Conservation (phyloP, 2,888 invertebrate genomes). For the Stenodema calcarata region DNA sequence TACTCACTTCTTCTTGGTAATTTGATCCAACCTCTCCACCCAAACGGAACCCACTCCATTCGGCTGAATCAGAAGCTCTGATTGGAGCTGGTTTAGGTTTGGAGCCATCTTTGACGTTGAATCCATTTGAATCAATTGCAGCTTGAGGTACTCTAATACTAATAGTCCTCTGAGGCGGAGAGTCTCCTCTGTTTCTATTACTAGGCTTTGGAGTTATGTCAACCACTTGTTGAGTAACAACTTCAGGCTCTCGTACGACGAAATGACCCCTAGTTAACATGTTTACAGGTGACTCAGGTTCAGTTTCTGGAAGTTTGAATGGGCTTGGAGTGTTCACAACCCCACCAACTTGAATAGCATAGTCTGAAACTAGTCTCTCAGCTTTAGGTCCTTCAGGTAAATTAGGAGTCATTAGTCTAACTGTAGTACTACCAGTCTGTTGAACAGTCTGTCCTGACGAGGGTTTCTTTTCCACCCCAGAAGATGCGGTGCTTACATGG, state of each 20-base stretch:
- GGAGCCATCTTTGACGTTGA: not conserved
- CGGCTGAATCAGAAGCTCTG: slow-evolving; percentile 40
- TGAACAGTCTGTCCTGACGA: slow-evolving; percentile 18
- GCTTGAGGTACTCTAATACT: slow-evolving; percentile 50
- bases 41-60: slow-evolving; percentile 41
- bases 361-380: slow-evolving; percentile 5
- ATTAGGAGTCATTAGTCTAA: not conserved
- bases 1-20: slow-evolving; percentile 26
- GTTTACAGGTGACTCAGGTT: slow-evolving; percentile 25
- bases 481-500: slow-evolving; percentile 46
- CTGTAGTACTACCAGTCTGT: slow-evolving; percentile 19
- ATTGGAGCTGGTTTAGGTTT: slow-evolving; percentile 32
- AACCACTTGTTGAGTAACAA: slow-evolving; percentile 30
- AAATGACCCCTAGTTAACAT: slow-evolving; percentile 40
- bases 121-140: slow-evolving; percentile 47
- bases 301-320: slow-evolving; percentile 34
- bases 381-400: slow-evolving; percentile 30
- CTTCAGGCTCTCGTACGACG: slow-evolving; percentile 39
- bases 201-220: slow-evolving; percentile 51
- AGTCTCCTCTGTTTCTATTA: slow-evolving; percentile 14
- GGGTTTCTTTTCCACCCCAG: slow-evolving; percentile 32
- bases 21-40: slow-evolving; percentile 33
- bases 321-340: slow-evolving; percentile 44
- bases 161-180: slow-evolving; percentile 24
- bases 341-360: not conserved